Conservation (phyloP, 2,888 invertebrate genomes). For the Argynnis bischoffii region DNA sequence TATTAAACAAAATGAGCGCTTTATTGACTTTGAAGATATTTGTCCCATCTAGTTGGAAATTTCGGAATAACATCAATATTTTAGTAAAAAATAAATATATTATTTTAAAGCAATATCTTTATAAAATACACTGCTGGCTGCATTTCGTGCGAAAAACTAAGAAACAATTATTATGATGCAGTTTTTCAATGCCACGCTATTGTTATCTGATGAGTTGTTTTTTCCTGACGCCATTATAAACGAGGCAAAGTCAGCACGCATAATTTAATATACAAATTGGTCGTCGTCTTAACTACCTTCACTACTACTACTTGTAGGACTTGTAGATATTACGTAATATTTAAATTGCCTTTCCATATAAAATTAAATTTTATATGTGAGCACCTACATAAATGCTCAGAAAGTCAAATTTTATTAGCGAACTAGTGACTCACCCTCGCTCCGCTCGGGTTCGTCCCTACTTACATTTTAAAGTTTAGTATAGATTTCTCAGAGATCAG, state of each 20-base stretch:
- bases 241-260: conserved; percentile 34
- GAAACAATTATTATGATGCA: conserved; percentile 52
- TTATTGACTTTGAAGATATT: too few species aligned
- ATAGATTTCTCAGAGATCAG: too few species aligned
- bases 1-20: too few species aligned
- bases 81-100: too few species aligned
- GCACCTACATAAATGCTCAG: too few species aligned
- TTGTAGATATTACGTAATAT: background rate
- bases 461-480: too few species aligned
- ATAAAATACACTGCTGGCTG: conserved; percentile 6
- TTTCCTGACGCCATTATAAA: conserved; percentile 41
- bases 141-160: conserved; percentile 35
- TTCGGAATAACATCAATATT: too few species aligned
- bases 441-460: too few species aligned
- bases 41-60: too few species aligned
- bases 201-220: conserved; percentile 55
- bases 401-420: too few species aligned
- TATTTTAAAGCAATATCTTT: conserved; percentile 1
- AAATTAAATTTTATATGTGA: background rate
- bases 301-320: background rate
- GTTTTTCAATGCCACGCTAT: conserved; percentile 65
- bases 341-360: background rate
- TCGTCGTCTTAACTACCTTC: conserved; percentile 17
- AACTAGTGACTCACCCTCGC: too few species aligned
- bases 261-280: conserved; percentile 41